Conservation (phyloP, 1,140 invertebrate species). For the Vanessa tameamea region DNA sequence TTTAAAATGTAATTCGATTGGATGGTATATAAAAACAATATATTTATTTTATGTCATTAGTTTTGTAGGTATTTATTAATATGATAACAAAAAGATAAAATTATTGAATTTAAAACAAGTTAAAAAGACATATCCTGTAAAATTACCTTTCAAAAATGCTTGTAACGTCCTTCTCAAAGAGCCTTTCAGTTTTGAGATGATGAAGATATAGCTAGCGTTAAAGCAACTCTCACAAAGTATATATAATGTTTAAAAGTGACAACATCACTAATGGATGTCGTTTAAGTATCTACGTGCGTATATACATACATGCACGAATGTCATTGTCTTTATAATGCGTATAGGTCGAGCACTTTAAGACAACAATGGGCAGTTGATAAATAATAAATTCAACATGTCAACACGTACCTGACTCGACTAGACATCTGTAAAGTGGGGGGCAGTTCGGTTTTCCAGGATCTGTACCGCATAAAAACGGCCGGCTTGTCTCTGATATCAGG, state of each 20-base stretch:
- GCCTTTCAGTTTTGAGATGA: too few species aligned
- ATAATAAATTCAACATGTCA: conserved; percentile 31
- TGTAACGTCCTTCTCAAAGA: too few species aligned
- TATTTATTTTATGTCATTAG: too few species aligned
- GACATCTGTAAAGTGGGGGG: conserved; percentile 89
- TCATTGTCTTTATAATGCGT: conserved; percentile 36
- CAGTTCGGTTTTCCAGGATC: conserved; percentile 90
- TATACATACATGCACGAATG: conserved; percentile 24
- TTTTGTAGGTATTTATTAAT: too few species aligned
- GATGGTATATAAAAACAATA: too few species aligned
- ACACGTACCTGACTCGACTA: conserved; percentile 84
- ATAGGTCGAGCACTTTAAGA: conserved; percentile 10
- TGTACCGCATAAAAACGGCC: conserved; percentile 91
- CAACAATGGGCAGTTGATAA: conserved; percentile 30
- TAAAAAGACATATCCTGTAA: too few species aligned
- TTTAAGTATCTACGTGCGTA: neutral
- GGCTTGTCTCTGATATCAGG: conserved; percentile 87
- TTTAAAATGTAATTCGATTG: too few species aligned
- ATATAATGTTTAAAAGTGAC: neutral
- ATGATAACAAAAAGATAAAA: too few species aligned
- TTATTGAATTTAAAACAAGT: too few species aligned
- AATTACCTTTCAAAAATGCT: too few species aligned
- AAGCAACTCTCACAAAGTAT: neutral
- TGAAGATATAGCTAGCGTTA: too few species aligned
- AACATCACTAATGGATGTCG: conserved; percentile 7